Percentiles rank a stretch among this genome's conserved stretches.
Conservation (phyloP, 2,113 vertebrate species). For the Hyperoodon ampullatus region DNA sequence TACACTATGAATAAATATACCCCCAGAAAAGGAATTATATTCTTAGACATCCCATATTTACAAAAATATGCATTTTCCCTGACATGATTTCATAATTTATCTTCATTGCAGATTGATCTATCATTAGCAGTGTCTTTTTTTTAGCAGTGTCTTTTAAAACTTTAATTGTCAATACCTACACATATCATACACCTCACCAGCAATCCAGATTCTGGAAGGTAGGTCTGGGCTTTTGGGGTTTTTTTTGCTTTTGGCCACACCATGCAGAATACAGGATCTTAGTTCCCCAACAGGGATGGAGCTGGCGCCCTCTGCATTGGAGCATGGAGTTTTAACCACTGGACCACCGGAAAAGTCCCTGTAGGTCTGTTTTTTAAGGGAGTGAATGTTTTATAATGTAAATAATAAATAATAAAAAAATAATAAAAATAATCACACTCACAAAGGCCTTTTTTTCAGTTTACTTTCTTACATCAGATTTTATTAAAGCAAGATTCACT, state of each 20-base stretch:
- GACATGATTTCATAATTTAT: background rate
- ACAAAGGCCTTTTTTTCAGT: background rate
- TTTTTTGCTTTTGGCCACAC: background rate
- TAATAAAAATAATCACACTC: background rate
- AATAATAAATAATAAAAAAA: background rate
- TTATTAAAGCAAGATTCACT: conserved; percentile 1
- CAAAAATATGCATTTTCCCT: background rate
- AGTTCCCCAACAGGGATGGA: background rate
- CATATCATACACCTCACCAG: no score
- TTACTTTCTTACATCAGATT: background rate
- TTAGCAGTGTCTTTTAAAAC: background rate
- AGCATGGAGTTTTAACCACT: background rate
- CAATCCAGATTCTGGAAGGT: background rate
- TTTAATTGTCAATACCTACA: background rate
- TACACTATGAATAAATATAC: background rate
- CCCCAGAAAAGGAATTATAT: background rate
- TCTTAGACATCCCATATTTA: background rate
- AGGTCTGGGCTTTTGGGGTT: fast-evolving
- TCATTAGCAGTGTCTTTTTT: no score
- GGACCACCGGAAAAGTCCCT: background rate
- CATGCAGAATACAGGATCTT: background rate
- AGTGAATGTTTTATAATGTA: background rate
- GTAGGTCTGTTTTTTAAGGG: background rate
- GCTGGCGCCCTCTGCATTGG: background rate
- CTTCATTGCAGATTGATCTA: background rate